Evolutionary conservation across 2,888 invertebrate genomes (phyloP).

Genomic region (Digitonthophagus gazella): DNA sequence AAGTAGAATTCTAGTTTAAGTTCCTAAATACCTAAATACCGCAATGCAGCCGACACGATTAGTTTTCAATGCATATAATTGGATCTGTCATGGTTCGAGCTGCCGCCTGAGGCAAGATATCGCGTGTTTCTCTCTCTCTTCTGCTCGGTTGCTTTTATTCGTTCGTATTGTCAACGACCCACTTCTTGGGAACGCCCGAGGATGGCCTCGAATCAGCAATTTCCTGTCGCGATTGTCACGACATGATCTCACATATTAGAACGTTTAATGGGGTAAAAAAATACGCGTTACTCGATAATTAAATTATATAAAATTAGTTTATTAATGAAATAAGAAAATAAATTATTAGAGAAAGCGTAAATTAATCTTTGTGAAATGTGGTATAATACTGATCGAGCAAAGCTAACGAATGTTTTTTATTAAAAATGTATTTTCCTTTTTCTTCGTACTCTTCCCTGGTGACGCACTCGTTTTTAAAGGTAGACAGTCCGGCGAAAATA

Average conservation of each 20-base stretch:
- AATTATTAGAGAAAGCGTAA: not conserved
- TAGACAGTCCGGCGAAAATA: slow-evolving; percentile 96
- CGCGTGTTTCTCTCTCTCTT: not conserved
- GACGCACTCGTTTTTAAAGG: slow-evolving; percentile 99
- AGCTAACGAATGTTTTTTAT: slow-evolving; percentile 14
- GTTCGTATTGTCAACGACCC: not conserved
- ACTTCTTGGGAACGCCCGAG: not conserved
- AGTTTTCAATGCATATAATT: not conserved
- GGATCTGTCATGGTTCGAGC: not conserved
- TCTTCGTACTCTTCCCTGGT: slow-evolving; percentile 97
- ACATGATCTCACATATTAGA: not conserved
- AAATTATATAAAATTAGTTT: slow-evolving; percentile 44
- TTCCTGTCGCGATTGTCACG: not conserved
- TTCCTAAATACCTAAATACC: not conserved
- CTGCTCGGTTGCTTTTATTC: not conserved
- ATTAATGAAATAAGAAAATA: slow-evolving; percentile 46
- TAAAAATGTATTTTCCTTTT: slow-evolving; percentile 67
- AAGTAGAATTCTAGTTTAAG: not conserved
- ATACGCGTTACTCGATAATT: not conserved
- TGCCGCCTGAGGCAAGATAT: not conserved
- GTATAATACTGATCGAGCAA: slow-evolving; percentile 24
- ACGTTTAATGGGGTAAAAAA: not conserved
- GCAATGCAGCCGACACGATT: not conserved
- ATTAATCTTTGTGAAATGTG: slow-evolving; percentile 14
- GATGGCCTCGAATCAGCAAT: not conserved